These are phyloP conservation scores for Hippocampus abdominalis DNA, from an alignment of 2,113 vertebrate species.

Conservation along the genomic window DNA sequence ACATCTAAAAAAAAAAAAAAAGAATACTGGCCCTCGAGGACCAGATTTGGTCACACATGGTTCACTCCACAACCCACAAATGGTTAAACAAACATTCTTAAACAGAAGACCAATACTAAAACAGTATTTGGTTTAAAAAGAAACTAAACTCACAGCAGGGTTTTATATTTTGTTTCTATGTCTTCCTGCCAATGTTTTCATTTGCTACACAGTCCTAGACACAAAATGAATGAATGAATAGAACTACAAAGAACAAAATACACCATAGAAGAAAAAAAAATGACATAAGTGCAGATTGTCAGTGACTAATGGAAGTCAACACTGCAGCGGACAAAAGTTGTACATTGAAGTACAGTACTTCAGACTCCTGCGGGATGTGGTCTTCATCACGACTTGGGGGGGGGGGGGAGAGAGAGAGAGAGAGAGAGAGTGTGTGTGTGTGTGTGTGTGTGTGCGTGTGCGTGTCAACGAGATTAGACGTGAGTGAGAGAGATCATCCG, in stretches of 20 bases:
- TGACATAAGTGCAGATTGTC: conserved; percentile 7
- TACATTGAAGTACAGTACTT: not conserved
- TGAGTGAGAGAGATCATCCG: not conserved
- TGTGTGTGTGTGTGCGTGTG: conserved; percentile 1
- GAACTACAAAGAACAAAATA: conserved; percentile 13
- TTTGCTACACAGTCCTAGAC: not conserved
- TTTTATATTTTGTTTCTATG: not conserved
- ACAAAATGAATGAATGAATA: conserved; percentile 17
- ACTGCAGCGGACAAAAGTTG: not conserved
- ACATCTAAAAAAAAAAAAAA: no score
- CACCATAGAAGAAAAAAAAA: conserved; percentile 1
- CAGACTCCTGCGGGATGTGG: not conserved
- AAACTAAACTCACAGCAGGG: not conserved
- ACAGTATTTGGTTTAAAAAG: not conserved
- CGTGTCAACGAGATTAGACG: not conserved
- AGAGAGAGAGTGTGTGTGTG: not conserved
- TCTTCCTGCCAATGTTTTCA: not conserved
- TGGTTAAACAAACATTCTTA: not conserved
- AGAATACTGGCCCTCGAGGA: no score
- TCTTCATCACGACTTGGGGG: conserved; percentile 29
- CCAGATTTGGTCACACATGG: no score
- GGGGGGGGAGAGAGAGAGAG: not conserved
- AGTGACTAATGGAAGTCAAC: conserved; percentile 15
- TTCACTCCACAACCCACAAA: not conserved
- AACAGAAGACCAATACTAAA: not conserved